Evolutionary conservation across 2,888 invertebrate genomes (phyloP).

Genomic region (Yponomeuta evonymella): DNA sequence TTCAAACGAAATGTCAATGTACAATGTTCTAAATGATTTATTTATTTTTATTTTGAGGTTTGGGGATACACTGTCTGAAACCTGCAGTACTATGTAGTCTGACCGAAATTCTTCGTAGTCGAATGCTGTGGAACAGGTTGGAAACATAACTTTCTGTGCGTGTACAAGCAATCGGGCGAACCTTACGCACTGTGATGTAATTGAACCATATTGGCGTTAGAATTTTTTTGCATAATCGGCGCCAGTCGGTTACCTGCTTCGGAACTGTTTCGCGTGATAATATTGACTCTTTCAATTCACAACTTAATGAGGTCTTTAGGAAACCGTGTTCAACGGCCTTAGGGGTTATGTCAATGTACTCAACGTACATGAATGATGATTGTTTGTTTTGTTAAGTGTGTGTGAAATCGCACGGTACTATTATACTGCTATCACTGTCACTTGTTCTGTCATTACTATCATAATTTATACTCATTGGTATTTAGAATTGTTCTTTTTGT

Average conservation of each 20-base stretch:
- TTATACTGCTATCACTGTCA: not conserved
- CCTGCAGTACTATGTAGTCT: not conserved
- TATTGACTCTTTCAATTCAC: constrained; percentile 9
- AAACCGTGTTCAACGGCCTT: not conserved
- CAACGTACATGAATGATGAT: constrained; percentile 2
- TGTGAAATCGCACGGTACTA: not conserved
- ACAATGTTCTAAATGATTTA: too few relatives aligned
- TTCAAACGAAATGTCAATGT: too few relatives aligned
- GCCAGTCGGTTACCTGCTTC: not conserved
- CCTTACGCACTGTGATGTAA: not conserved
- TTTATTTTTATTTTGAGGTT: too few relatives aligned
- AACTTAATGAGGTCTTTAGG: constrained; percentile 2
- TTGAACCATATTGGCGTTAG: constrained; percentile 8
- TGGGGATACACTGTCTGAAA: too few relatives aligned
- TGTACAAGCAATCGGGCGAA: not conserved
- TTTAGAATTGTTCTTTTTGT: not conserved
- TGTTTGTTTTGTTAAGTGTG: constrained; percentile 1
- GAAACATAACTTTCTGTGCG: not conserved
- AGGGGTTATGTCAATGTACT: not conserved
- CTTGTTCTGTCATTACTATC: not conserved
- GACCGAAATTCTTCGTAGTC: not conserved
- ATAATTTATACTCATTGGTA: not conserved
- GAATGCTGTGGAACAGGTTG: not conserved
- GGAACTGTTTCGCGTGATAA: not conserved
- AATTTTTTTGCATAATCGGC: constrained; percentile 9